phyloP scores from a whole-genome alignment of 2,113 vertebrate genomes.

The Cygnus atratus region DNA sequence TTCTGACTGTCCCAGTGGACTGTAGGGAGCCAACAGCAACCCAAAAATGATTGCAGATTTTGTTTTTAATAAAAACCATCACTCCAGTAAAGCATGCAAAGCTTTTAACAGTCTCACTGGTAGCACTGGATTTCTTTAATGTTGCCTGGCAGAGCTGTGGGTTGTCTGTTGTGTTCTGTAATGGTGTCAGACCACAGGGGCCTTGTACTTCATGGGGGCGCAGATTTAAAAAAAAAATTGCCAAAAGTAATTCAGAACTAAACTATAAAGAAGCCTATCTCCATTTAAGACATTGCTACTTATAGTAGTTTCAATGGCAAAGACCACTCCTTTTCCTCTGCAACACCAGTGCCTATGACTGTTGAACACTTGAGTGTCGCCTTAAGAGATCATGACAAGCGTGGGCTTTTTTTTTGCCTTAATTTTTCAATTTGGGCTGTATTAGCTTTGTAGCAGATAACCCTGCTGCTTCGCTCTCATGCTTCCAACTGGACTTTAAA shows the following conservation, averaged over 20 bases:
- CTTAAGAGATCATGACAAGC: no score
- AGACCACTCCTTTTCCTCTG: rapidly evolving
- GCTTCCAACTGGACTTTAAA: neutral
- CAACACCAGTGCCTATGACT: neutral
- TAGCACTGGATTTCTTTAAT: neutral
- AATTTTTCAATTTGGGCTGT: neutral
- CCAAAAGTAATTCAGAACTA: neutral
- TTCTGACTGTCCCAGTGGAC: neutral
- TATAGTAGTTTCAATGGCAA: neutral
- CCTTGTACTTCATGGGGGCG: neutral
- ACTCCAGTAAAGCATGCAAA: neutral
- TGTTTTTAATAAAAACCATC: neutral
- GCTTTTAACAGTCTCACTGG: neutral
- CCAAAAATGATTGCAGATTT: neutral
- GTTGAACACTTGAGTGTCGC: no score
- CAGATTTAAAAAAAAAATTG: neutral
- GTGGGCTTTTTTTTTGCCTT: rapidly evolving
- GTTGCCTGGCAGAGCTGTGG: neutral
- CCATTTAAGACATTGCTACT: neutral
- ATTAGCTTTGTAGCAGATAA: neutral
- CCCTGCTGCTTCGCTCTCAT: neutral
- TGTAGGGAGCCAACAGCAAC: neutral
- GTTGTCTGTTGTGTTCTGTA: neutral
- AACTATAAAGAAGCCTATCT: neutral
- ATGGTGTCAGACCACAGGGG: no score